Evolutionary conservation across 1,140 invertebrate species (phyloP).

Genomic region (Chironomus striatipennis): DNA sequence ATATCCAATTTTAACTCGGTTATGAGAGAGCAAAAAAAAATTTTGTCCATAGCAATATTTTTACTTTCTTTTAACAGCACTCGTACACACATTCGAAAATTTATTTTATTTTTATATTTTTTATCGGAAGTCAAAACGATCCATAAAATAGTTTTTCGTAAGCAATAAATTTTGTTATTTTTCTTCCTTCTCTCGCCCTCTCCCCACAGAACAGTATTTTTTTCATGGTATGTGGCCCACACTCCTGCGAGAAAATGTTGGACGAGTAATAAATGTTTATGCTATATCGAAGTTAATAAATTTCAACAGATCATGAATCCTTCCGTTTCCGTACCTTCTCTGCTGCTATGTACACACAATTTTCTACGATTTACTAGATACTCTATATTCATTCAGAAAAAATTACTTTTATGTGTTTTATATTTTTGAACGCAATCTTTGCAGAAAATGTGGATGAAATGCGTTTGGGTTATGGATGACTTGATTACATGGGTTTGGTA

Average conservation of each 20-base stretch:
- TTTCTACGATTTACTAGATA: no score
- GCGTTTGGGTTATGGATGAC: no score
- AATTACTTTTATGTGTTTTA: no score
- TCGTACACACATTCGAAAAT: neutral
- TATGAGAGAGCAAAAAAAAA: no score
- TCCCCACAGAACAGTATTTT: neutral
- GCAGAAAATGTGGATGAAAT: no score
- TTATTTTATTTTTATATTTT: conserved; percentile 10
- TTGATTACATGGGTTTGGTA: no score
- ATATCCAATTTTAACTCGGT: no score
- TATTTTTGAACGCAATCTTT: no score
- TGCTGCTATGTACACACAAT: neutral
- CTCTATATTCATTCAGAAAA: no score
- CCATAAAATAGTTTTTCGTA: conserved; percentile 9
- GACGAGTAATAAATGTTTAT: conserved; percentile 14
- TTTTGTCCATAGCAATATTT: no score
- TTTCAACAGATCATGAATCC: conserved; percentile 12
- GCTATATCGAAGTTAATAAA: conserved; percentile 14
- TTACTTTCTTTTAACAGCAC: no score
- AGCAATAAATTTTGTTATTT: conserved; percentile 9
- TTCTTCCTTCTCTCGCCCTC: neutral
- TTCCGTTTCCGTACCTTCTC: neutral
- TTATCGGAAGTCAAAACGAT: conserved; percentile 10
- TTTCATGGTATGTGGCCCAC: no score
- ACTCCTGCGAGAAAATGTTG: conserved; percentile 1